These are phyloP conservation scores for Mergus octosetaceus DNA, from an alignment of 2,797 vertebrate species.

Conservation along the genomic window DNA sequence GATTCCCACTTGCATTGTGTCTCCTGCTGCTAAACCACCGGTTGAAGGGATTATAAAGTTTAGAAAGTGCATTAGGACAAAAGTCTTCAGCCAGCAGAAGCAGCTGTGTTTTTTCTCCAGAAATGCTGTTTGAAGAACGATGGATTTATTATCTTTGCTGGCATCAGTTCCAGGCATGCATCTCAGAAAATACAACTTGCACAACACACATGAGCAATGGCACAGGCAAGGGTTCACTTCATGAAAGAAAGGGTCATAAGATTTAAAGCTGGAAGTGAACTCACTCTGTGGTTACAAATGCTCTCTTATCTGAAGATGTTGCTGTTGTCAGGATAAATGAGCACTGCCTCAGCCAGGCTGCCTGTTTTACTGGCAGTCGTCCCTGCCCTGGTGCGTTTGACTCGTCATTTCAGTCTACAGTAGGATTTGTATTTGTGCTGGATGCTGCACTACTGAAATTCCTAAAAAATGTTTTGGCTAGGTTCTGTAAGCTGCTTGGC, in stretches of 20 bases:
- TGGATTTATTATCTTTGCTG: background rate
- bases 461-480: background rate
- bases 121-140: background rate
- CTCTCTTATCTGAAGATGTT: background rate
- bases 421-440: background rate
- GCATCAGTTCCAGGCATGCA: background rate
- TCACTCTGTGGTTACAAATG: background rate
- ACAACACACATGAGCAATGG: rapidly evolving
- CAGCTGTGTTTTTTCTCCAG: background rate
- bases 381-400: background rate
- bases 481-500: background rate
- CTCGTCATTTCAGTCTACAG: background rate
- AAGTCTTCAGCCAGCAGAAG: background rate
- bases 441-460: background rate
- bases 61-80: background rate
- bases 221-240: background rate
- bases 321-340: background rate
- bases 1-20: background rate
- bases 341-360: background rate
- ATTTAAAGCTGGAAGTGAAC: background rate
- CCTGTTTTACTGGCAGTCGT: background rate
- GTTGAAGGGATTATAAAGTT: background rate
- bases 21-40: conserved; percentile 6
- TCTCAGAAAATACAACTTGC: background rate
- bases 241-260: background rate